A percentile compares a stretch with the other conserved stretches of the same genome.
Conservation (phyloP, 1,140 invertebrate genomes). For the Diorhabda sublineata region DNA sequence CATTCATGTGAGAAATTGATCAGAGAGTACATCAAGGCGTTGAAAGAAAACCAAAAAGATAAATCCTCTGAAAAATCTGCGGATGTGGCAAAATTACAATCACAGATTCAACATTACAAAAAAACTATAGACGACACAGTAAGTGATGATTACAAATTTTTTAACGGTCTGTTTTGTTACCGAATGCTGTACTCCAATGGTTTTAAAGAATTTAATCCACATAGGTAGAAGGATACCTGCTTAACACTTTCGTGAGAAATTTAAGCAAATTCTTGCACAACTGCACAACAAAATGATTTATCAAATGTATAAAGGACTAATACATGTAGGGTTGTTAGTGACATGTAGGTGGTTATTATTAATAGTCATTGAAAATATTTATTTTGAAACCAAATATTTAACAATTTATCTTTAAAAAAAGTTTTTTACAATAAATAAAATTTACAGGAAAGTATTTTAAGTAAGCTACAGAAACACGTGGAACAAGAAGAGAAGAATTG, state of each 20-base stretch:
- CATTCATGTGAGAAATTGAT: slow-evolving; percentile 26
- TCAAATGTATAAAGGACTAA: no score
- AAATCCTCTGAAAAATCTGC: slow-evolving; percentile 15
- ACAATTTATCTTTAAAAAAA: slow-evolving; percentile 7
- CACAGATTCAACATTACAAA: slow-evolving; percentile 66
- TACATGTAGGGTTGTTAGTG: no score
- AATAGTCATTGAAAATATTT: no score
- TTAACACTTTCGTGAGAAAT: no score
- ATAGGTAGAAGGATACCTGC: no score
- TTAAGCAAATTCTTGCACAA: no score
- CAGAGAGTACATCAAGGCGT: slow-evolving; percentile 22
- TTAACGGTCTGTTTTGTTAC: no score
- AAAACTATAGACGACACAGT: slow-evolving; percentile 72
- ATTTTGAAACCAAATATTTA: background rate
- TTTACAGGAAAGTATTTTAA: slow-evolving; percentile 62
- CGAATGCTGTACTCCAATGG: no score
- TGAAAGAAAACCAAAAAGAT: slow-evolving; percentile 17
- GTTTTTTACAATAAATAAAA: slow-evolving; percentile 12
- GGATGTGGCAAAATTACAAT: slow-evolving; percentile 56
- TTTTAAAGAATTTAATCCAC: no score
- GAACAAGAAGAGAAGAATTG: slow-evolving; percentile 66
- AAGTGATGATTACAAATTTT: slow-evolving; percentile 37
- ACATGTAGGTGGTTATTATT: no score
- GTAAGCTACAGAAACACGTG: slow-evolving; percentile 64
- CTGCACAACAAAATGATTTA: no score